Percentiles rank a stretch among this genome's conserved stretches.
Evolutionary conservation across 2,113 vertebrate genomes (phyloP).

Genomic region (Xiphophorus couchianus): DNA sequence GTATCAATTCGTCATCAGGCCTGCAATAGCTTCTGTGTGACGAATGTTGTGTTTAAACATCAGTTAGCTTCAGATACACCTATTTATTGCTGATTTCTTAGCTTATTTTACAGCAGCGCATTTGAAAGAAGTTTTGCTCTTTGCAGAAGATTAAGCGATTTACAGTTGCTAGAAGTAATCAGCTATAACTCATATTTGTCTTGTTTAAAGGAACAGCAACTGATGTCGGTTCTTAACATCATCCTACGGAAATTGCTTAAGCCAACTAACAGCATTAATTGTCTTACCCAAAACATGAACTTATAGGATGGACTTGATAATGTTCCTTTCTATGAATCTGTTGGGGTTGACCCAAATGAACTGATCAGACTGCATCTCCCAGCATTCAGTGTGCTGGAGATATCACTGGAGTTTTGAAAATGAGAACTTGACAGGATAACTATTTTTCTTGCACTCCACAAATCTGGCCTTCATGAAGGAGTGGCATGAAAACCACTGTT

Average conservation of each 20-base stretch:
- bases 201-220: not conserved
- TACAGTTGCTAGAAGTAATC: not conserved
- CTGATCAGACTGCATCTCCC: too few species aligned
- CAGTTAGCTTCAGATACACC: slow-evolving; percentile 1
- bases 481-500: not conserved
- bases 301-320: not conserved
- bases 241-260: not conserved
- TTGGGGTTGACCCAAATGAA: too few species aligned
- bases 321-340: too few species aligned
- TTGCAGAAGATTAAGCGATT: not conserved
- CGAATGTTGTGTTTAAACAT: slow-evolving; percentile 23
- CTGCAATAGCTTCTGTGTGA: slow-evolving; percentile 10
- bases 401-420: too few species aligned
- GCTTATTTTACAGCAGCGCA: slow-evolving; percentile 2
- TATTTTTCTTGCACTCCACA: not conserved
- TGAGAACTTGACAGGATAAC: too few species aligned
- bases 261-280: not conserved
- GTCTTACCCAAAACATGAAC: not conserved
- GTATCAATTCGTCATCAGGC: slow-evolving; percentile 15
- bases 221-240: not conserved
- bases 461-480: not conserved
- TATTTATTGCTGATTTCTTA: not conserved
- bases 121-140: slow-evolving; percentile 6
- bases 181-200: not conserved
- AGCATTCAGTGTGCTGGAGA: too few species aligned